These are phyloP conservation scores for Gymnopithys bicolor DNA, from an alignment of 2,797 vertebrate species.

Conservation along the genomic window DNA sequence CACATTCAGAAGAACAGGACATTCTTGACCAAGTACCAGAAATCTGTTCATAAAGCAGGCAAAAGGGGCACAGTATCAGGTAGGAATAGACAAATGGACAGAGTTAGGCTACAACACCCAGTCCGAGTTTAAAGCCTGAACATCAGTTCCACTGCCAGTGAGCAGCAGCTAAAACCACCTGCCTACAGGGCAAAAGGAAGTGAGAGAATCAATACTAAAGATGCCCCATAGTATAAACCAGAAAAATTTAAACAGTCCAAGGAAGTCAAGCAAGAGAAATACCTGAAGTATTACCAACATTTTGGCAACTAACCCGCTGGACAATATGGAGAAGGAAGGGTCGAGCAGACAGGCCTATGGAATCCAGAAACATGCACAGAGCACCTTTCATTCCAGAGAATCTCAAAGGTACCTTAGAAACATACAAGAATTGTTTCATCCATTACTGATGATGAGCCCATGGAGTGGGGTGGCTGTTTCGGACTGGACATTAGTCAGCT, in stretches of 20 bases:
- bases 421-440: neutral
- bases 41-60: constrained; percentile 5
- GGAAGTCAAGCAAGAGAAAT: constrained; percentile 1
- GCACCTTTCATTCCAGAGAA: constrained; percentile 27
- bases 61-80: constrained; percentile 1
- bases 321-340: neutral
- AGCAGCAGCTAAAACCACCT: neutral
- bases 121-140: neutral
- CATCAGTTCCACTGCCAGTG: neutral
- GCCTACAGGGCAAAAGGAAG: neutral
- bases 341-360: neutral
- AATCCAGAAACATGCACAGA: constrained; percentile 5
- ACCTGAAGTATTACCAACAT: neutral
- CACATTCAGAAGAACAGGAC: neutral
- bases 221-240: neutral
- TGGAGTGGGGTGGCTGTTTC: neutral
- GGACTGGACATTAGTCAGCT: neutral
- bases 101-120: neutral
- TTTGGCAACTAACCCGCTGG: neutral
- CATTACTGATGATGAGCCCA: neutral
- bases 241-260: neutral
- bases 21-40: constrained; percentile 10
- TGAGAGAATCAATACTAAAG: neutral
- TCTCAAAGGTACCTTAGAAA: constrained; percentile 23
- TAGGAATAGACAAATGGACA: constrained; percentile 4